Evolutionary conservation across 1,140 invertebrate species (phyloP), one percentile per base, ranked within the genome.

Genomic region (Planococcus citri): DNA sequence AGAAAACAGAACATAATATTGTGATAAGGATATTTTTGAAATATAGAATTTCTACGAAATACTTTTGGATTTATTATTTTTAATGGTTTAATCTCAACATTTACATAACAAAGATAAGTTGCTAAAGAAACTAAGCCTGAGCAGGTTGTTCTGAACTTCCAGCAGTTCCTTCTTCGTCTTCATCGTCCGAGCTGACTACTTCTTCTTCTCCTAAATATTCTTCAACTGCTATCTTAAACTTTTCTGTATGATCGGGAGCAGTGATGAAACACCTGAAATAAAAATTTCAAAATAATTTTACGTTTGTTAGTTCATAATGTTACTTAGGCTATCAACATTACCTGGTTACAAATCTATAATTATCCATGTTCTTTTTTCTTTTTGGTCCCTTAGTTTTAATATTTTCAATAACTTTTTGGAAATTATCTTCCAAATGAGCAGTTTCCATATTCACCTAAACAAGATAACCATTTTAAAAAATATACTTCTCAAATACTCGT

Each of bases 401-500:
- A 77, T 89, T 85, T 71, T 83, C 79, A 21, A 92, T 70, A 67
- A 90, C 71, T 0, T 79, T 76, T 57, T 75, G 75, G 73, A 91
- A 83, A 76, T 93, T 93, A 72, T 86, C 86, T 75, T 87, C 86
- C 60, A 92, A 79, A 41, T 87, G 79, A 71, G 84, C 78, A 0
- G 74, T 73, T 9, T 87, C 82, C 89, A 92, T 92, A 73, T 86
- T 77, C 27, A 92, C 75, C 86, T 89, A 74, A 73, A 83, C n/a
- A n/a, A n/a, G n/a, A n/a, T n/a, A 83, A 72, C 41, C 69, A 72
- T 57, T 21, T 72, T n/a, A n/a, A n/a, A 68, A 73, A 61, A 71
- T 71, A 61, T 6, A 33, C 4, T 33, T 33, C 29, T 33, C 29
- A 12, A 33, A 33, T 33, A 33, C 4, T 33, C n/a, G n/a, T 72